A percentile compares a stretch with the other conserved stretches of the same genome.
phyloP scores from a whole-genome alignment of 2,797 vertebrate species.

The Sorex maritimensis region DNA sequence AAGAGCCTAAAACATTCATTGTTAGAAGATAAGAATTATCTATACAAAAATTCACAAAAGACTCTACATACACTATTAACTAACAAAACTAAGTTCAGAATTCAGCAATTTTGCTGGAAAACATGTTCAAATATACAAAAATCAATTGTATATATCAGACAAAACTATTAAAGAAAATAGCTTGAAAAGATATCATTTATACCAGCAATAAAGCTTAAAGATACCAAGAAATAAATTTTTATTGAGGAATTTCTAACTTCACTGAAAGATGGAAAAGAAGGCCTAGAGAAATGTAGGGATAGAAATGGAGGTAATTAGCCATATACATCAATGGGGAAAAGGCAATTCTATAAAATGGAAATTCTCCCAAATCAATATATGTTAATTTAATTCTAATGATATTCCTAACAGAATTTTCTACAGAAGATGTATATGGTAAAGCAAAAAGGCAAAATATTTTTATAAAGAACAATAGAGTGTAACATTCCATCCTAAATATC shows the following conservation, averaged over 20 bases:
- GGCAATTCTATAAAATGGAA: slow-evolving; percentile 57
- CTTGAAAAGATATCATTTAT: slow-evolving; percentile 11
- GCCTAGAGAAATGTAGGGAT: not conserved
- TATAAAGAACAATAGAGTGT: not conserved
- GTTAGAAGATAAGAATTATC: slow-evolving; percentile 38
- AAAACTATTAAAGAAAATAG: slow-evolving; percentile 36
- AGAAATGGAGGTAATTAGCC: not conserved
- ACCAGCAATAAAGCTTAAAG: slow-evolving; percentile 63
- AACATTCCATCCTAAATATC: not conserved
- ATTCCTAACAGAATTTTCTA: not conserved
- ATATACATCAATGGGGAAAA: slow-evolving; percentile 58
- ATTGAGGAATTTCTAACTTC: slow-evolving; percentile 66
- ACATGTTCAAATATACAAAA: not conserved
- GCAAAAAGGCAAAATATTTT: slow-evolving; percentile 26
- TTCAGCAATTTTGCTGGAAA: not conserved
- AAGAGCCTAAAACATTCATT: not conserved
- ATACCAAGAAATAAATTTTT: slow-evolving; percentile 65
- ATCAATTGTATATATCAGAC: not conserved
- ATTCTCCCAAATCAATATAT: slow-evolving; percentile 21
- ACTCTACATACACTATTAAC: not conserved
- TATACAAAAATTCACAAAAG: not conserved
- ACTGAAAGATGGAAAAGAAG: slow-evolving; percentile 66
- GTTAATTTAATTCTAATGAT: slow-evolving; percentile 20
- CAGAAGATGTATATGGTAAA: slow-evolving; percentile 46
- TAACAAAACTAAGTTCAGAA: slow-evolving; percentile 36